Percentiles rank a stretch among this genome's conserved stretches.
Conservation (phyloP, 2,888 invertebrate species). For the Diploptera punctata region DNA sequence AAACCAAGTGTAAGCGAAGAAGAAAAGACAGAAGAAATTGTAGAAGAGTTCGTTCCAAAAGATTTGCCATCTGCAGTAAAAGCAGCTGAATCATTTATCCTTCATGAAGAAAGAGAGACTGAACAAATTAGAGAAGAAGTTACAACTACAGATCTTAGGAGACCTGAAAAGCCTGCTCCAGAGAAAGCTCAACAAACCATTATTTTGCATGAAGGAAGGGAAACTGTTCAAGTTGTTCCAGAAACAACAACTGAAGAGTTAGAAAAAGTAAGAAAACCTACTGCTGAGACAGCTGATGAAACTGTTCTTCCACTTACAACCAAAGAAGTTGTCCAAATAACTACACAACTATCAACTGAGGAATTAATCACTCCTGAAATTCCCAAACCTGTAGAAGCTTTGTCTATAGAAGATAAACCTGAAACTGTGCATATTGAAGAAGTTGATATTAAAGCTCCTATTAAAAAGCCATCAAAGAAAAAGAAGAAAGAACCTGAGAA, state of each 20-base stretch:
- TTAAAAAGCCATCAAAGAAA: slow-evolving; percentile 11
- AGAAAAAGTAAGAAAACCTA: slow-evolving; percentile 20
- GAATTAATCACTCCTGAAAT: neutral
- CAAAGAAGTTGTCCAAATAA: slow-evolving; percentile 4
- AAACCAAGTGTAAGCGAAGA: slow-evolving; percentile 46
- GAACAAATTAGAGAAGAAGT: neutral
- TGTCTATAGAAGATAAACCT: slow-evolving; percentile 23
- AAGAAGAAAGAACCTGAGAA: slow-evolving; percentile 10
- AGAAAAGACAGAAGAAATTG: slow-evolving; percentile 38
- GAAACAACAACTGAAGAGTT: slow-evolving; percentile 19
- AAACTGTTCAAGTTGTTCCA: slow-evolving; percentile 20
- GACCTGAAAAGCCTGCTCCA: slow-evolving; percentile 40
- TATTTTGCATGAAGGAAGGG: slow-evolving; percentile 22
- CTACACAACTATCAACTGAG: slow-evolving; percentile 18
- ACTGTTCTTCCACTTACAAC: slow-evolving; percentile 18
- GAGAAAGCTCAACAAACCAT: slow-evolving; percentile 42
- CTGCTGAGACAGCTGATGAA: slow-evolving; percentile 43
- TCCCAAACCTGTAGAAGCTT: slow-evolving; percentile 7
- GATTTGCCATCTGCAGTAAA: neutral
- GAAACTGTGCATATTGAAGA: neutral
- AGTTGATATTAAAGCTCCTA: slow-evolving; percentile 10
- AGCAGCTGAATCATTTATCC: slow-evolving; percentile 2
- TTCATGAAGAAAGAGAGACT: slow-evolving; percentile 16
- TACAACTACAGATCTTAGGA: slow-evolving; percentile 5
- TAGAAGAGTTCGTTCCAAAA: slow-evolving; percentile 18